A percentile compares a stretch with the other conserved stretches of the same genome.
Conservation (phyloP, 2,888 invertebrate genomes). For the Pristionchus exspectatus region DNA sequence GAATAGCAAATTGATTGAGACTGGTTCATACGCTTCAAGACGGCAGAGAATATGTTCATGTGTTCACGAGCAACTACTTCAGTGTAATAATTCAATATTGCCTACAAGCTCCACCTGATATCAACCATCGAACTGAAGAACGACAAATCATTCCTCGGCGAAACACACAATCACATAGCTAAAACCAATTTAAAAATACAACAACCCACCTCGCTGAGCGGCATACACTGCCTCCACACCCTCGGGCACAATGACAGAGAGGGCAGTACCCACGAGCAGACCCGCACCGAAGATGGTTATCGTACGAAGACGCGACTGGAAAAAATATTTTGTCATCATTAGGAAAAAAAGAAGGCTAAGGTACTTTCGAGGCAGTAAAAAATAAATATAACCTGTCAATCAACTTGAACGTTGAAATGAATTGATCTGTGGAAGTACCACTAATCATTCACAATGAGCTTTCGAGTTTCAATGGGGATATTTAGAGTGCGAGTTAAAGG, state of each 20-base stretch:
- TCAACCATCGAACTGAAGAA: no score
- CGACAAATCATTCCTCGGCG: background rate
- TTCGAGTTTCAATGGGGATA: no score
- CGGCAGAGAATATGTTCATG: background rate
- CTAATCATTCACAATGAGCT: no score
- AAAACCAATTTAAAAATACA: background rate
- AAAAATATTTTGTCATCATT: slow-evolving; percentile 66
- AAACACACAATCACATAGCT: background rate
- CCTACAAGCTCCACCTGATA: no score
- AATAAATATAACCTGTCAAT: background rate
- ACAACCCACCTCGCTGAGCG: slow-evolving; percentile 56
- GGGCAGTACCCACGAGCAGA: slow-evolving; percentile 94
- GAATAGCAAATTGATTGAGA: background rate
- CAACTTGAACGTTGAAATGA: no score
- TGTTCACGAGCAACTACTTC: no score
- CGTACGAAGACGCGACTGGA: slow-evolving; percentile 92
- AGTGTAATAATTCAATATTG: no score
- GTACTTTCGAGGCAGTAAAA: background rate
- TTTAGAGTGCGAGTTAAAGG: no score
- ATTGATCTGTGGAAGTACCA: no score
- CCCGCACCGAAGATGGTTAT: slow-evolving; percentile 97
- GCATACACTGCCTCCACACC: slow-evolving; percentile 87
- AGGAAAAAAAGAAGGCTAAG: background rate
- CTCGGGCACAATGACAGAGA: slow-evolving; percentile 98
- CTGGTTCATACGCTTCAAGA: background rate